Base-by-base conservation (phyloP, 2,888 invertebrate genomes). In the Nineta flava region DNA sequence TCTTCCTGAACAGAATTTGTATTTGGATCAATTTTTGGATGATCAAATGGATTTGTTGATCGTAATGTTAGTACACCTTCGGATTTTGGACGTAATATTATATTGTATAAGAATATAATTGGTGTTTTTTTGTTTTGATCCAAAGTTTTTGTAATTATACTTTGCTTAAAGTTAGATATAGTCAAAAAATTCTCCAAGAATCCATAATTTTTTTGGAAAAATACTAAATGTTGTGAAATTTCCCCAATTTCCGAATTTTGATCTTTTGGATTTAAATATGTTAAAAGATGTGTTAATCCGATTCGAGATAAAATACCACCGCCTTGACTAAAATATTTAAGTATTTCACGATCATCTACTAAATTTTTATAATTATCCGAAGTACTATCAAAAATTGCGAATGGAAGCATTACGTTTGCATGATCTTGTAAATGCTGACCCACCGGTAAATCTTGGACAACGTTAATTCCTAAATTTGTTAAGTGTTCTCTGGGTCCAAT, bases 401-500 rank as follows among this genome's bases (percentile, higher is more conserved):
- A 87, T 2, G 88, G 66, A 0, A 90, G 90, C 1, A 90, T 90
- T 2, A 90, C 67, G 0, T 88, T 88, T 0, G 91, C 85, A 63
- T 92, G 91, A 61, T 92, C 91, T 63, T 91, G 91, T 46, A 92
- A 69, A 61, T 91, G 87, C 58, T 85, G 76, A 2, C 87, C 88
- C 0, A 90, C 88, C 58, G 83, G 81, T 1, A 87, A 64, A 63
- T 88, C 79, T 2, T 80, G 76, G 9, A 87, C 59, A 0, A 88
- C 74, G 0, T 84, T 83, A 53, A 92, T 87, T 5, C 74, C 76
- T 53, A 82, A 74, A 51, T 81, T 76, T 50, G 74, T 67, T 5
- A 90, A 67, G 60, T 90, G 87, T 12, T 85, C 83, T 3, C 74
- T 75, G 0, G 87, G 88, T 0, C 90, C 90, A 19, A 93, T 76